Percentiles rank a stretch among this genome's conserved stretches.
Evolutionary conservation across 2,888 invertebrate genomes (phyloP).

Genomic region (Epinotia brunnichana): DNA sequence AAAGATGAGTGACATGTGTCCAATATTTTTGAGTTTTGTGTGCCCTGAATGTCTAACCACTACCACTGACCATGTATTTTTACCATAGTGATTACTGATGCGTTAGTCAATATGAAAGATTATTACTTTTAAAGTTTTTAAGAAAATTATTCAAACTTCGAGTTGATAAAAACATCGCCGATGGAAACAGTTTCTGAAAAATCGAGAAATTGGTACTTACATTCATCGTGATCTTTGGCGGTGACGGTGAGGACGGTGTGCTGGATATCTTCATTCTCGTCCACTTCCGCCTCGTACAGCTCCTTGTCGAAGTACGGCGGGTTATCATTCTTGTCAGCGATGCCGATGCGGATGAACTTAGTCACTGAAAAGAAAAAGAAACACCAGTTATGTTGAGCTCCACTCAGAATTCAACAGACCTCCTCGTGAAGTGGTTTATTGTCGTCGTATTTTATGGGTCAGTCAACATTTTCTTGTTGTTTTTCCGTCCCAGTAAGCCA

Average conservation of each 20-base stretch:
- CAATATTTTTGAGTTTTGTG: no score
- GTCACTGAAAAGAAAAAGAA: conserved; percentile 90
- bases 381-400: background rate
- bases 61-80: background rate
- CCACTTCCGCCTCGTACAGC: conserved; percentile 97
- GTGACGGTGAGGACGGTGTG: conserved; percentile 98
- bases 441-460: no score
- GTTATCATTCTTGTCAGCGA: conserved; percentile 99
- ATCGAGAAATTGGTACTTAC: conserved; percentile 85
- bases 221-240: conserved; percentile 99
- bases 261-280: conserved; percentile 98
- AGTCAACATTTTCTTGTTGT: no score
- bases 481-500: no score
- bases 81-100: background rate
- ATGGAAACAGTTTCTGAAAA: background rate
- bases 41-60: no score
- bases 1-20: background rate
- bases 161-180: background rate
- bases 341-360: conserved; percentile 98
- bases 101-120: background rate
- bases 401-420: no score
- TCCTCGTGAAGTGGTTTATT: no score
- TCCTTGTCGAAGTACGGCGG: conserved; percentile 99
- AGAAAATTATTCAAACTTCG: background rate
- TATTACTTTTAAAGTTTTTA: background rate